Conservation (phyloP, 2,113 vertebrate species). For the Otolemur garnettii region DNA sequence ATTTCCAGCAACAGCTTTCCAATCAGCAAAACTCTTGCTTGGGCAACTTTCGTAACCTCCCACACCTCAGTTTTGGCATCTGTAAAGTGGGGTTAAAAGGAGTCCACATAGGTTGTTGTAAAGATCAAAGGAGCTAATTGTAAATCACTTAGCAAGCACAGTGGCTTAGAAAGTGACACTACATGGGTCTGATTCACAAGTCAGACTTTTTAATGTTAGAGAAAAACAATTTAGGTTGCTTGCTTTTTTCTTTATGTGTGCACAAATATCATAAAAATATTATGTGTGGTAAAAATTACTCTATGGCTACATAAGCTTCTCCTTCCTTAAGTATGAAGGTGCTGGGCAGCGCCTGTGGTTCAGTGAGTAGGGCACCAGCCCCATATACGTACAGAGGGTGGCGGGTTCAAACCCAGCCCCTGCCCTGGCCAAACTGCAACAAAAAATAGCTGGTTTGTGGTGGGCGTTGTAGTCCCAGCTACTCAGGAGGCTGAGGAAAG, state of each 20-base stretch:
- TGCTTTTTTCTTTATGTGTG: not conserved
- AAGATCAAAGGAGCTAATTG: not conserved
- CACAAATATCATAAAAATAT: not conserved
- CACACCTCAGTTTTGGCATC: not conserved
- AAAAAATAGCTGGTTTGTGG: too few species aligned
- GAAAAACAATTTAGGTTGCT: not conserved
- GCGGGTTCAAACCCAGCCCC: too few species aligned
- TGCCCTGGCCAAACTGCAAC: too few species aligned
- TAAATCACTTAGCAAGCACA: accelerated
- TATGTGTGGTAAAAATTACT: not conserved
- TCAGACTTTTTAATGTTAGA: not conserved
- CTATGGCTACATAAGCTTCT: not conserved
- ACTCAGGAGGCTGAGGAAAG: too few species aligned
- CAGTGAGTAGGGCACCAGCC: too few species aligned
- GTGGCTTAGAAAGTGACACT: accelerated
- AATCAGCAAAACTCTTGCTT: not conserved
- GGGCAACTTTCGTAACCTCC: not conserved
- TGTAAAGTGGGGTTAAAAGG: not conserved
- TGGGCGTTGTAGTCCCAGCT: too few species aligned
- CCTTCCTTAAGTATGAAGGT: accelerated
- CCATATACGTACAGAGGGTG: too few species aligned
- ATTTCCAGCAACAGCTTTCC: not conserved
- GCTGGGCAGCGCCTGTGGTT: too few species aligned
- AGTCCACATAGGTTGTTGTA: too few species aligned
- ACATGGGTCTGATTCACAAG: not conserved